Evolutionary conservation across 2,888 invertebrate species (phyloP).

Genomic region (Leucania comma): DNA sequence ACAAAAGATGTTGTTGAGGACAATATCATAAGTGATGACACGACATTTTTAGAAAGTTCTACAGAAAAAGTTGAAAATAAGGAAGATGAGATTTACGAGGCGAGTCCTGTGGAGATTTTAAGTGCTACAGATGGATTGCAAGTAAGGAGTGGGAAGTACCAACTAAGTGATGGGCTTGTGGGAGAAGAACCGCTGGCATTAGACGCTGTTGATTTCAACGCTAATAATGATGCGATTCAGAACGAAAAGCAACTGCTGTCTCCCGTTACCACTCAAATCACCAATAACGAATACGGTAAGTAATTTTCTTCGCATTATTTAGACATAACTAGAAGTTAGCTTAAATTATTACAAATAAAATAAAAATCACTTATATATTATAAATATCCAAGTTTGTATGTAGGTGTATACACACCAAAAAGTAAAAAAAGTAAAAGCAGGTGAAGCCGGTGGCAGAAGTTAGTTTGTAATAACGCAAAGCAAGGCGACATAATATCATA

Average conservation of each 20-base stretch:
- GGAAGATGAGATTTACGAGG: constrained; percentile 68
- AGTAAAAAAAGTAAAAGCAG: too few relatives aligned
- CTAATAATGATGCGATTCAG: constrained; percentile 69
- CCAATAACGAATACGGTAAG: constrained; percentile 84
- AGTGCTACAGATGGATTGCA: constrained; percentile 72
- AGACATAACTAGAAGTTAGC: not conserved
- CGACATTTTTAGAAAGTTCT: constrained; percentile 45
- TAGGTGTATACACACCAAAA: too few relatives aligned
- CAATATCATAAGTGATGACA: constrained; percentile 57
- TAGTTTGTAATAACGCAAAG: not conserved
- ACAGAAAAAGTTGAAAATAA: constrained; percentile 58
- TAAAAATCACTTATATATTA: not conserved
- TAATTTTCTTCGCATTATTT: constrained; percentile 4
- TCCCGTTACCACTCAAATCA: constrained; percentile 75
- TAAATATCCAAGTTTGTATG: too few relatives aligned
- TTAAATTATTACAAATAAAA: not conserved
- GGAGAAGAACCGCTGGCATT: constrained; percentile 74
- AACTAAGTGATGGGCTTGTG: constrained; percentile 78
- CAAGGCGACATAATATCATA: constrained; percentile 18
- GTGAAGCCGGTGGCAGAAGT: too few relatives aligned
- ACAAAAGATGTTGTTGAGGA: constrained; percentile 70
- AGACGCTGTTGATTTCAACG: constrained; percentile 67
- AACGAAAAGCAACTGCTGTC: constrained; percentile 80
- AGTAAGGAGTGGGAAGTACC: constrained; percentile 85
- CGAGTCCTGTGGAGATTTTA: constrained; percentile 75